Conservation (phyloP, 2,888 invertebrate species). For the Nymphalis c-album region DNA sequence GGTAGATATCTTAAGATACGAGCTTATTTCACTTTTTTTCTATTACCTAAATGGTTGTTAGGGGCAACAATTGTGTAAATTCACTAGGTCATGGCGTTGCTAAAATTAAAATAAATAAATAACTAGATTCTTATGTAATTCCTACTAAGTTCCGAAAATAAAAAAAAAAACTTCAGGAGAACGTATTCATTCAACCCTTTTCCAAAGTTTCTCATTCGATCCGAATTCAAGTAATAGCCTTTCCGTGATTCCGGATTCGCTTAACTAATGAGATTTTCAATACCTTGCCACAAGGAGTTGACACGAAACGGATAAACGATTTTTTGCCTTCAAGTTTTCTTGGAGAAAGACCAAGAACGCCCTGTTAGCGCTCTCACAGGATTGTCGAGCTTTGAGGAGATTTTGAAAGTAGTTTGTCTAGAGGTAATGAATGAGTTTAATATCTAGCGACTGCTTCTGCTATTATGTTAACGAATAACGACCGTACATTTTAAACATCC, state of each 20-base stretch:
- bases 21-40: no score
- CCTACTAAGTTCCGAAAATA: not conserved
- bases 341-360: slow-evolving; percentile 11
- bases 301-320: slow-evolving; percentile 14
- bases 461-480: not conserved
- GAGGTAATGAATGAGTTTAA: slow-evolving; percentile 4
- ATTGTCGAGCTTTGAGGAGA: slow-evolving; percentile 5
- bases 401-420: slow-evolving; percentile 11
- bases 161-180: not conserved
- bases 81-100: no score
- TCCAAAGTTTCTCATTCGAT: slow-evolving; percentile 8
- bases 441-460: not conserved
- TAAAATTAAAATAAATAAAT: not conserved
- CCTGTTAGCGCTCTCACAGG: not conserved
- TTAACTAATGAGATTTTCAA: slow-evolving; percentile 20
- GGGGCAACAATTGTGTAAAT: no score
- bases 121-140: not conserved
- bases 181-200: slow-evolving; percentile 5
- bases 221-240: slow-evolving; percentile 11
- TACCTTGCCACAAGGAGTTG: slow-evolving; percentile 14
- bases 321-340: slow-evolving; percentile 7
- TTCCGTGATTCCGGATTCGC: slow-evolving; percentile 7
- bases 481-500: not conserved
- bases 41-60: no score
- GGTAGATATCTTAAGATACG: no score